phyloP scores from a whole-genome alignment of 2,113 vertebrate species.

The Lota lota region DNA sequence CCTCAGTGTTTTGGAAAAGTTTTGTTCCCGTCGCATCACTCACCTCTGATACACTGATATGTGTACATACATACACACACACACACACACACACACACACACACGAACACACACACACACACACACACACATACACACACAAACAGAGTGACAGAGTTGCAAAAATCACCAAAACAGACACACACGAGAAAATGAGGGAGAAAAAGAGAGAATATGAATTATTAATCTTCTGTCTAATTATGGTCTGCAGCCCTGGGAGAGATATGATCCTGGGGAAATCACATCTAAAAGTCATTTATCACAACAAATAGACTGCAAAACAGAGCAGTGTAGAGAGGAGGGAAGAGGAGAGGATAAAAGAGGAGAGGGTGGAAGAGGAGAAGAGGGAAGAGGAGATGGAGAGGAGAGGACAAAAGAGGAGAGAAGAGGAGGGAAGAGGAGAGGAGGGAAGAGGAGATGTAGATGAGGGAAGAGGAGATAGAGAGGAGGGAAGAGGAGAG shows the following conservation, averaged over 20 bases:
- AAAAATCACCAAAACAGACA: conserved; percentile 21
- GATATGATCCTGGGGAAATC: conserved; percentile 70
- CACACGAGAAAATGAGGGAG: conserved; percentile 4
- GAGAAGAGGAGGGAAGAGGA: neutral
- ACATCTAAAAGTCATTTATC: conserved; percentile 71
- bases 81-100: conserved; percentile 1
- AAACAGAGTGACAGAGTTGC: conserved; percentile 18
- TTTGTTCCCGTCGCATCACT: too few relatives aligned
- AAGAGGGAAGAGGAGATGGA: neutral
- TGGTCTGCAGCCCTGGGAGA: conserved; percentile 64
- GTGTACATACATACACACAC: neutral
- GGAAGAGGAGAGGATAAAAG: neutral
- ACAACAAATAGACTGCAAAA: conserved; percentile 70
- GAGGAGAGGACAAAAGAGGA: neutral
- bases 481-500: conserved; percentile 1
- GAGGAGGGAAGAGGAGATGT: conserved; percentile 1
- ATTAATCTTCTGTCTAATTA: conserved; percentile 72
- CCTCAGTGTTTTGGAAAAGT: too few relatives aligned
- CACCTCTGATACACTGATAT: neutral
- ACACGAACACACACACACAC: conserved; percentile 1
- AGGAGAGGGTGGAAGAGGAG: neutral
- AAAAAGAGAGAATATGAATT: conserved; percentile 48
- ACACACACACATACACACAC: neutral
- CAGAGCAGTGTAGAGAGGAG: conserved; percentile 36
- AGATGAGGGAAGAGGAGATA: neutral